These are phyloP conservation scores for Rissa tridactyla DNA, from an alignment of 2,113 vertebrate genomes.

Conservation along the genomic window DNA sequence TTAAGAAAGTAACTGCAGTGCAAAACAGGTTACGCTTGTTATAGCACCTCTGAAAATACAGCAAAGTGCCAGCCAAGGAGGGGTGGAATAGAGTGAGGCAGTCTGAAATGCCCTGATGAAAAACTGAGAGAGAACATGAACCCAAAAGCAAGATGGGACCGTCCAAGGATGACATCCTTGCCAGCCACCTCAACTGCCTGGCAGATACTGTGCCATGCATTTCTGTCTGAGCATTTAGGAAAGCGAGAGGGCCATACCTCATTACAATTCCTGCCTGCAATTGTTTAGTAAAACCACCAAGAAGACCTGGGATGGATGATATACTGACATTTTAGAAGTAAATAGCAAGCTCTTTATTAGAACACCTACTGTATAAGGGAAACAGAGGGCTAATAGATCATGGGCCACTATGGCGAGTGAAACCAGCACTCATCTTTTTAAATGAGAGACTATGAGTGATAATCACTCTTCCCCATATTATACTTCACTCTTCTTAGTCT, in stretches of 20 bases:
- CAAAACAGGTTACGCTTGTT: background rate
- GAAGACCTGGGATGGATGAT: background rate
- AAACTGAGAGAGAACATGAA: accelerated
- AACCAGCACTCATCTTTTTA: background rate
- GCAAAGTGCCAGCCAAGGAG: background rate
- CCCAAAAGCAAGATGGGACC: background rate
- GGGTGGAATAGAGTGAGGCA: background rate
- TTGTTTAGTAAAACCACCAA: background rate
- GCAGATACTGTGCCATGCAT: accelerated
- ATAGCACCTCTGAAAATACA: background rate
- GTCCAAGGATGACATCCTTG: background rate
- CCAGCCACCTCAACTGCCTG: accelerated
- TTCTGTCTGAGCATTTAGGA: background rate
- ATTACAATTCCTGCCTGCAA: background rate
- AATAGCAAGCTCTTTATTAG: background rate
- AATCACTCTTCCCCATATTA: background rate
- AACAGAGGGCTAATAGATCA: background rate
- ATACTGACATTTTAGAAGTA: background rate
- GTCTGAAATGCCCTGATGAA: background rate
- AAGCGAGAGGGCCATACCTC: background rate
- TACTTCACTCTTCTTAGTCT: background rate
- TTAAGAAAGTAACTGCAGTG: background rate
- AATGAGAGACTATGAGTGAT: background rate
- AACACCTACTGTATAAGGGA: background rate
- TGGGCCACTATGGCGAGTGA: background rate